A percentile compares a stretch with the other conserved stretches of the same genome.
phyloP scores from a whole-genome alignment of 2,113 vertebrate genomes.

The Gymnarchus niloticus region DNA sequence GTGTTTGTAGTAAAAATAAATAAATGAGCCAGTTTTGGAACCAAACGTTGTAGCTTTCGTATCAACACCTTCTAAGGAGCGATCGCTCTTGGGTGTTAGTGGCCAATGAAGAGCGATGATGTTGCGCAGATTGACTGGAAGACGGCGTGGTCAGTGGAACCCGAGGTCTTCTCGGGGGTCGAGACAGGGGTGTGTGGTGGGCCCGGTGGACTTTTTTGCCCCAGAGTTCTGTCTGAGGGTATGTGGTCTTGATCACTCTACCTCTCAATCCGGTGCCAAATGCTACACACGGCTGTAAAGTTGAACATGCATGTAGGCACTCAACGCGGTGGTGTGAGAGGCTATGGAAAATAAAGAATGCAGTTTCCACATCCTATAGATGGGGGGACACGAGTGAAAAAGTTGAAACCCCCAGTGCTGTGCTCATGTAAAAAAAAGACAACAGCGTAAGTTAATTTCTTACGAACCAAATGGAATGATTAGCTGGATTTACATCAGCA shows the following conservation, averaged over 20 bases:
- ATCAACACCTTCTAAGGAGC: slow-evolving; percentile 14
- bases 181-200: not conserved
- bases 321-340: not conserved
- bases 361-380: not conserved
- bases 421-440: not conserved
- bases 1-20: slow-evolving; percentile 30
- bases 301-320: not conserved
- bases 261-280: not conserved
- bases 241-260: not conserved
- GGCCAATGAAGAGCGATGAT: not conserved
- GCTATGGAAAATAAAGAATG: not conserved
- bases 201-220: not conserved
- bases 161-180: not conserved
- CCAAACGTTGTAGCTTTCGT: slow-evolving; percentile 14
- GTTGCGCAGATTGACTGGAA: not conserved
- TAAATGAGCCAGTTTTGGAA: not conserved
- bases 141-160: not conserved
- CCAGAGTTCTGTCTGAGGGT: not conserved
- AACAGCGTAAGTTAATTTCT: not conserved
- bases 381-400: not conserved
- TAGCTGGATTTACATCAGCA: not conserved
- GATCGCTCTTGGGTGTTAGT: not conserved
- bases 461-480: not conserved
- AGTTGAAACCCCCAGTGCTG: not conserved
- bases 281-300: not conserved